These are phyloP conservation scores for Pandemis corylana DNA, from an alignment of 2,888 invertebrate genomes.

Conservation along the genomic window DNA sequence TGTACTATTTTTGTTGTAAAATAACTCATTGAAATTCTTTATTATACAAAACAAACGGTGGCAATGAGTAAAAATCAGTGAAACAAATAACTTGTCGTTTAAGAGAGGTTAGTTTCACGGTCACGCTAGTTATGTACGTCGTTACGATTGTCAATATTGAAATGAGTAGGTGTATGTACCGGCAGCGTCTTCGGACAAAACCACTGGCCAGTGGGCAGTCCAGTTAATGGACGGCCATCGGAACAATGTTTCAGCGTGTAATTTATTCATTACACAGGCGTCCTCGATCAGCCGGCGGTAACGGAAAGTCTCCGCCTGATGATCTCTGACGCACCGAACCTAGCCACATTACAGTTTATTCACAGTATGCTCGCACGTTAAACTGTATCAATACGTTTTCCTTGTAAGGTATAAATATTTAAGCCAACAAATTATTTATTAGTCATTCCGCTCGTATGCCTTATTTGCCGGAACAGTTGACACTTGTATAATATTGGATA, in stretches of 20 bases:
- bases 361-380: conserved; percentile 32
- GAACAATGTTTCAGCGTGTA: conserved; percentile 84
- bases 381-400: conserved; percentile 20
- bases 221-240: conserved; percentile 78
- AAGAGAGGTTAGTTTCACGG: conserved; percentile 64
- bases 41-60: conserved; percentile 35
- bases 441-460: conserved; percentile 1
- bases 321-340: conserved; percentile 59
- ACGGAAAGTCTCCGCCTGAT: conserved; percentile 79
- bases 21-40: conserved; percentile 30
- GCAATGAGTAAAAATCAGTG: conserved; percentile 49
- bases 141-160: conserved; percentile 76
- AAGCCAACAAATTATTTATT: background rate
- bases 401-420: conserved; percentile 8
- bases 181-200: conserved; percentile 54
- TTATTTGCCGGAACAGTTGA: background rate
- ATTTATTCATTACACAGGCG: conserved; percentile 84
- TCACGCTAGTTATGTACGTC: conserved; percentile 57
- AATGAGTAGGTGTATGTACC: conserved; percentile 59
- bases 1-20: conserved; percentile 19
- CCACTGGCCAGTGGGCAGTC: conserved; percentile 63
- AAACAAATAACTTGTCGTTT: conserved; percentile 58
- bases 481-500: background rate
- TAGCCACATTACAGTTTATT: conserved; percentile 38
- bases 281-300: conserved; percentile 76